Percentiles rank a stretch among this genome's conserved stretches.
These are phyloP conservation scores for Chymomyza amoena DNA, from an alignment of 2,888 invertebrate genomes.

Conservation along the genomic window DNA sequence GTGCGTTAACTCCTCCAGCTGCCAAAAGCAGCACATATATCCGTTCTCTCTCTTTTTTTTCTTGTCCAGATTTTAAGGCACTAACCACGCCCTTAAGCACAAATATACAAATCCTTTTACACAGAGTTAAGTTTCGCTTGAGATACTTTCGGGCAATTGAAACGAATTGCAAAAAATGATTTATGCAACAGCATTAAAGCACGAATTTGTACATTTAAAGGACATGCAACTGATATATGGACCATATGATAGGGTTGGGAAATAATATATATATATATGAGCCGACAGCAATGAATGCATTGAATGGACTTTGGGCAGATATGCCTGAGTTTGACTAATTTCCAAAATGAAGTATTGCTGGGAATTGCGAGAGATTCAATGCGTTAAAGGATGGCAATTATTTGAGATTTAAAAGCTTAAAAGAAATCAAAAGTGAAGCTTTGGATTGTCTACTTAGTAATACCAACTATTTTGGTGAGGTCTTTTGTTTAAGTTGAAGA, in stretches of 20 bases:
- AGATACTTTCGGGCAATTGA: slow-evolving; percentile 68
- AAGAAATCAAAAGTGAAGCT: too few species aligned
- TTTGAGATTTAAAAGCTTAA: too few species aligned
- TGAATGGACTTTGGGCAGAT: background rate
- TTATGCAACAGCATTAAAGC: slow-evolving; percentile 73
- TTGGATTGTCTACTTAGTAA: too few species aligned
- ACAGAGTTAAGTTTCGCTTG: slow-evolving; percentile 20
- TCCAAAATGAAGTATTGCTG: background rate
- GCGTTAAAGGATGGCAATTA: too few species aligned
- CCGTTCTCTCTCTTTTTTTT: slow-evolving; percentile 15
- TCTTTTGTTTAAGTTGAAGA: too few species aligned
- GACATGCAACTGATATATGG: slow-evolving; percentile 46
- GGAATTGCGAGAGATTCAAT: too few species aligned
- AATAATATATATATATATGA: background rate
- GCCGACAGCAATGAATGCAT: background rate
- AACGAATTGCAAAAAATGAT: slow-evolving; percentile 69
- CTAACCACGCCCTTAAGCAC: slow-evolving; percentile 43
- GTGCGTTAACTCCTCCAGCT: slow-evolving; percentile 33
- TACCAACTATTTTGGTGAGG: too few species aligned
- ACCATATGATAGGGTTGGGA: slow-evolving; percentile 31
- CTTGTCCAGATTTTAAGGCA: slow-evolving; percentile 20
- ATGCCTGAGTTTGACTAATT: background rate
- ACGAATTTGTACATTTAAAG: slow-evolving; percentile 61
- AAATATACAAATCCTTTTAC: slow-evolving; percentile 29
- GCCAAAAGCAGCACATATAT: slow-evolving; percentile 9